Conservation (phyloP, 2,113 vertebrate genomes). For the Lycaon pictus region DNA sequence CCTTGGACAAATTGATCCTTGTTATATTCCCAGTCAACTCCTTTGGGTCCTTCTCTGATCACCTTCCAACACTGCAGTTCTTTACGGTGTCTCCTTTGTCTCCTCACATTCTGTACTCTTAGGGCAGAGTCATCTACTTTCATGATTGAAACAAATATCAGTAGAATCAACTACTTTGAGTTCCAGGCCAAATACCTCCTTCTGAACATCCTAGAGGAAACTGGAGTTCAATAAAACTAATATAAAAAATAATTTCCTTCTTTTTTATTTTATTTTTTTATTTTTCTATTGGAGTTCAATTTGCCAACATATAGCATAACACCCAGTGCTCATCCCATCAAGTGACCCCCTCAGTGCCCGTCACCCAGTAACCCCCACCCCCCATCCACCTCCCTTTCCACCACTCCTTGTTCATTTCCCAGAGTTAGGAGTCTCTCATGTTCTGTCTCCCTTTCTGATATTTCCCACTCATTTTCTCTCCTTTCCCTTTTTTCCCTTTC, state of each 20-base stretch:
- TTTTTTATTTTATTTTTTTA: neutral
- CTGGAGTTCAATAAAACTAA: neutral
- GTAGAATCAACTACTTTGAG: neutral
- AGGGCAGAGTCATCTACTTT: neutral
- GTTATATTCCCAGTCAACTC: neutral
- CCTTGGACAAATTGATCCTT: neutral
- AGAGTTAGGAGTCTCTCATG: too few species aligned
- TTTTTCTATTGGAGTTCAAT: too few species aligned
- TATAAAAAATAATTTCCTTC: neutral
- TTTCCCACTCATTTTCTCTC: too few species aligned
- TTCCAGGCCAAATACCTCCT: neutral
- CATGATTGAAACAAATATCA: neutral
- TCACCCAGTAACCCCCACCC: too few species aligned
- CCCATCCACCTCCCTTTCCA: too few species aligned
- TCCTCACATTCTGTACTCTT: neutral
- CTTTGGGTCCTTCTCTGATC: neutral
- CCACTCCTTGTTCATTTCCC: too few species aligned
- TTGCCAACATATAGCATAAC: too few species aligned
- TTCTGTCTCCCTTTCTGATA: too few species aligned
- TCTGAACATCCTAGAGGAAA: neutral
- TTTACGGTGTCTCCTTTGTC: neutral
- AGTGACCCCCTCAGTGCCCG: too few species aligned
- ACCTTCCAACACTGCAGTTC: neutral
- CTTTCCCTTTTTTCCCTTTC: too few species aligned
- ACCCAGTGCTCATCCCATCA: too few species aligned